A percentile compares a stretch with the other conserved stretches of the same genome.
Evolutionary conservation across 2,888 invertebrate genomes (phyloP).

Genomic region (Chrysina gloriosa): DNA sequence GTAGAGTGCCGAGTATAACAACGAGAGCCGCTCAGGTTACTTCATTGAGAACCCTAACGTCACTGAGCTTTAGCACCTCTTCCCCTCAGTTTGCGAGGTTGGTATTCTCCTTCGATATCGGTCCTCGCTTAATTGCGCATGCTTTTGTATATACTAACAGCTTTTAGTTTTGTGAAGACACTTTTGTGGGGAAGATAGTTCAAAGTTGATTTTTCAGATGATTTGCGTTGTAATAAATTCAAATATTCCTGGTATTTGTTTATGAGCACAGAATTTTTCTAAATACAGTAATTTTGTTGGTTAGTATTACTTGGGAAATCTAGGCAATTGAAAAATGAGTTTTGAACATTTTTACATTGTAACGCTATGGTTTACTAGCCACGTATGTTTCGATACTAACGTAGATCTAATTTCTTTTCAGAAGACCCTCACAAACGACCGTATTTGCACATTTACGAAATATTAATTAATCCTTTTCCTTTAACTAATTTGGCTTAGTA

Average conservation of each 20-base stretch:
- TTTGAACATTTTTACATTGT: constrained; percentile 5
- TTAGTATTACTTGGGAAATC: no score
- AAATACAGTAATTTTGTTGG: no score
- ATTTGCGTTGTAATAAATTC: no score
- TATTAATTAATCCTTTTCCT: constrained; percentile 18
- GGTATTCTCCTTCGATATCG: constrained; percentile 51
- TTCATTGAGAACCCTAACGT: constrained; percentile 67
- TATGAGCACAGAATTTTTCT: no score
- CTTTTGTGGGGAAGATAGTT: constrained; percentile 9
- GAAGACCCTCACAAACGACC: constrained; percentile 41
- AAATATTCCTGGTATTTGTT: no score
- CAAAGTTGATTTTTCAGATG: background rate
- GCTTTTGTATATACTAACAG: constrained; percentile 37
- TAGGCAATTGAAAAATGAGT: no score
- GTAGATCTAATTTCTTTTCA: constrained; percentile 41
- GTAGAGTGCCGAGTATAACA: constrained; percentile 69
- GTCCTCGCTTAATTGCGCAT: constrained; percentile 12
- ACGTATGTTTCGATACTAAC: constrained; percentile 29
- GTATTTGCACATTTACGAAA: constrained; percentile 35
- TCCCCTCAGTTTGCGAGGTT: constrained; percentile 65
- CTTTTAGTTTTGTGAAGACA: constrained; percentile 15
- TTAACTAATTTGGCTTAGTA: constrained; percentile 32
- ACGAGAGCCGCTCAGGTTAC: constrained; percentile 66
- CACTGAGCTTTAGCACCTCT: constrained; percentile 66
- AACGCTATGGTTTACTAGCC: constrained; percentile 7